Base-by-base conservation (phyloP, 2,797 vertebrate genomes). In the Catharus ustulatus region DNA sequence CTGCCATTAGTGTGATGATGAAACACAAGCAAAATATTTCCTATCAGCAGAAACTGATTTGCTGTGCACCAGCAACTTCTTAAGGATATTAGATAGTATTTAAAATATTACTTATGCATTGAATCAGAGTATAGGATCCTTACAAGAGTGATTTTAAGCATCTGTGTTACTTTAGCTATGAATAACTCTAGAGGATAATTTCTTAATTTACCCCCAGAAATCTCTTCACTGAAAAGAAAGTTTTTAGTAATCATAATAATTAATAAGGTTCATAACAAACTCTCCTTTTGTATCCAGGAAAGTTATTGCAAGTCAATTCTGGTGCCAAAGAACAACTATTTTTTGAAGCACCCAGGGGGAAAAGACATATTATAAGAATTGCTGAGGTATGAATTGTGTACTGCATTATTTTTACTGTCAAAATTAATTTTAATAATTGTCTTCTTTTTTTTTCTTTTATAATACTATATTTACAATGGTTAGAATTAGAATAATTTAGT, bases 331-430 rank as follows among this genome's bases (percentile, higher is more conserved):
- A 99, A 95, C 99, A 99, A 90, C 97, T 99, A 7, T 99, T 99
- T 98, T 99, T 99, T 89, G 99, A 99, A 98, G 99, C 99, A 58
- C 99, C 99, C 3, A 98, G 99, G 97, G 99, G 99, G 95, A 98
- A 98, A 76, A 98, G 98, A 69, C 99, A 99, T 89, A 97, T 98
- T 95, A 99, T 99, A 97, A 98, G 98, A 84, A 95, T 98, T 57
- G 93, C 98, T 15, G 99, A 99, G 99, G 99, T 99, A 97, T 6
- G 79, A 87, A 54, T 78, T 82, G 13, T 66, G 63, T 86, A 34
- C 57, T 92, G 52, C n/a, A 55, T 59, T 68, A 57, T 66, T 63
- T 93, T 89, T 68, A 30, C 16, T 74, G 10, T 86, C 48, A 61
- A 79, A 92, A 40, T 74, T 71, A 55, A 29, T 82, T 80, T 89